Base-by-base conservation (phyloP, 2,888 invertebrate genomes). In the Ceramica pisi region DNA sequence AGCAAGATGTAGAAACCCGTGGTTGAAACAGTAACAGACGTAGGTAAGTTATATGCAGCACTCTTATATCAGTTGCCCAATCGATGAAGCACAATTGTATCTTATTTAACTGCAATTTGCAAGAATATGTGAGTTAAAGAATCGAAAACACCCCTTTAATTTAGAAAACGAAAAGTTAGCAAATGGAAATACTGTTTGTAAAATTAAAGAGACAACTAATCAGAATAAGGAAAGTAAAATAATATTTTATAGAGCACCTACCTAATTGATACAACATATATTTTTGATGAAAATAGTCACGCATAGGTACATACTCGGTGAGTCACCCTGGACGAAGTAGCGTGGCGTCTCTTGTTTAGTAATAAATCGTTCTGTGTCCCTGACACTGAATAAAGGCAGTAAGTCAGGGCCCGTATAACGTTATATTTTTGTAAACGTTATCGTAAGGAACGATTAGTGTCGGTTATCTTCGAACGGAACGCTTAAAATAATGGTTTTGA, bases 331-430 rank as follows among this genome's bases (percentile, higher is more conserved):
- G 66, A 68, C 61, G 41, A 74, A 82, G 67, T 83, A 70, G 83
- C 76, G 81, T 83, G 82, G 83, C 81, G 63, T 70, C 51, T 62
- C 75, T 82, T 85, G 83, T 85, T 85, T 85, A 85, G 82, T 82
- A 85, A 85, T 87, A 82, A 86, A 88, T 85, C 82, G 81, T 78
- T 89, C 83, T 87, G 85, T 90, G 89, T 75, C 89, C 84, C 77
- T 90, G 92, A 90, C 91, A 90, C 88, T 87, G 88, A 88, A 81
- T 85, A 85, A 90, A 90, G 78, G 81, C 81, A 87, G 85, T 85
- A n/a, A n/a, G n/a, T n/a, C n/a, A n/a, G n/a, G n/a, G n/a, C n/a
- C n/a, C n/a, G n/a, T n/a, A n/a, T n/a, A n/a, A n/a, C n/a, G n/a
- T n/a, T n/a, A n/a, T n/a, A n/a, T n/a, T n/a, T n/a, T n/a, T n/a